Conservation (phyloP, 2,888 invertebrate genomes). For the Yponomeuta plumbellus region DNA sequence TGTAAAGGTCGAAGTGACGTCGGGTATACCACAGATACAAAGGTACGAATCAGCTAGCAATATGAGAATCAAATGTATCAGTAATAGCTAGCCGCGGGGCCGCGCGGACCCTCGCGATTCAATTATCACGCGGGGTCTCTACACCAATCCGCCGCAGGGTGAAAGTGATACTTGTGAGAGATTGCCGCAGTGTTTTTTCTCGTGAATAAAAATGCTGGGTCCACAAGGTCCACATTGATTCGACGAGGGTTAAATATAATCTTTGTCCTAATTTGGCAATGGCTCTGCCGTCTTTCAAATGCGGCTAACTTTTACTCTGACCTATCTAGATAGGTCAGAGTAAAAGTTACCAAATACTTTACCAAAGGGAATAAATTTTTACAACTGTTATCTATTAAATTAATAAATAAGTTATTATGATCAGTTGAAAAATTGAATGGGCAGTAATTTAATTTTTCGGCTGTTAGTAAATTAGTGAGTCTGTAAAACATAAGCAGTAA, state of each 20-base stretch:
- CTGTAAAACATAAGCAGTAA: too few species aligned
- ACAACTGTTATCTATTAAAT: too few species aligned
- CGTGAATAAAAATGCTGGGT: slow-evolving; percentile 66
- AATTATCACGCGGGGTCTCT: slow-evolving; percentile 63
- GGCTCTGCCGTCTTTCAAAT: too few species aligned
- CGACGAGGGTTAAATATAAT: slow-evolving; percentile 24
- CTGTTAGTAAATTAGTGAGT: too few species aligned
- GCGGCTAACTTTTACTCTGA: too few species aligned
- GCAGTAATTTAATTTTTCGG: too few species aligned
- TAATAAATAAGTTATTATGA: too few species aligned
- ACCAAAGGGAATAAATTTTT: too few species aligned
- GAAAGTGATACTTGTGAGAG: slow-evolving; percentile 77
- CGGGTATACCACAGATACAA: neutral
- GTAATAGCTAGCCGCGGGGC: slow-evolving; percentile 49
- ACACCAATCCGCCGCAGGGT: slow-evolving; percentile 57
- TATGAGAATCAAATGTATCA: slow-evolving; percentile 68
- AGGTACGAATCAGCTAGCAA: neutral
- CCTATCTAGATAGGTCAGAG: too few species aligned
- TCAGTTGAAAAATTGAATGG: too few species aligned
- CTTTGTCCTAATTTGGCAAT: too few species aligned
- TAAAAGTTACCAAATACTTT: too few species aligned
- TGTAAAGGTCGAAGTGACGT: neutral
- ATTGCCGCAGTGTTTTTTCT: slow-evolving; percentile 77
- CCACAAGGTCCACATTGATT: neutral
- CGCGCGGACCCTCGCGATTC: slow-evolving; percentile 61